Base-by-base conservation (phyloP, 2,797 vertebrate genomes). In the Xiphorhynchus erythropygius region DNA sequence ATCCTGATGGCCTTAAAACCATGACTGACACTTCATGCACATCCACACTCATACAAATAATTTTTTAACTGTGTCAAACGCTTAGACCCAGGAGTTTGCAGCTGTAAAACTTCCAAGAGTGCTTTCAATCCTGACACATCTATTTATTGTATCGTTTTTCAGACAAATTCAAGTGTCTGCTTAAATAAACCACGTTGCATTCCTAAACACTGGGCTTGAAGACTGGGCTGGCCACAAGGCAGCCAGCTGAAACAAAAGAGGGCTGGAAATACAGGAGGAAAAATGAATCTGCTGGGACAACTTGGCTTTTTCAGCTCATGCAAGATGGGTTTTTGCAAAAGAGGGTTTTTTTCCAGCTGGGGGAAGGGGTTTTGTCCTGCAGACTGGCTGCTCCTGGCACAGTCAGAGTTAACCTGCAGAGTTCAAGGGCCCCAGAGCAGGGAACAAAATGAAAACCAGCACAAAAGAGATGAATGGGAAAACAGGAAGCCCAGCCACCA, bases 401-500 rank as follows among this genome's bases (percentile, higher is more conserved):
- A 33, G 9, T 44, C 41, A 78, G 49, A 87, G 71, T 60, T 93
- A 84, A 87, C 68, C 49, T 42, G 28, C 24, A 7, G 9, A 33
- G 49, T 16, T 28, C 49, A 28, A 81, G 13, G 21, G 22, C 64
- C 68, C 46, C 12, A 33, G 87, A 24, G 50, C 10, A 52, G 50
- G 5, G 41, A 76, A 68, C 10, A 88, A 77, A 68, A 71, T 11
- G 6, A 50, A 84, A 81, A 93, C 28, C 30, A 53, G 71, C 42
- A 50, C 21, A 52, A 60, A 93, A 73, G 25, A 46, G 25, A 70
- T 2, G 3, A 79, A 57, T 27, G 18, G 64, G 33, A 77, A 96
- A 95, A 92, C 84, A 89, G 84, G 84, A 96, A 96, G 42, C 33
- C 19, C 17, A 50, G 63, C 11, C 71, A 93, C 59, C 47, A 87